Evolutionary conservation across 2,888 invertebrate species (phyloP), one percentile per base, ranked within the genome.

Genomic region (Drosophila greeni): DNA sequence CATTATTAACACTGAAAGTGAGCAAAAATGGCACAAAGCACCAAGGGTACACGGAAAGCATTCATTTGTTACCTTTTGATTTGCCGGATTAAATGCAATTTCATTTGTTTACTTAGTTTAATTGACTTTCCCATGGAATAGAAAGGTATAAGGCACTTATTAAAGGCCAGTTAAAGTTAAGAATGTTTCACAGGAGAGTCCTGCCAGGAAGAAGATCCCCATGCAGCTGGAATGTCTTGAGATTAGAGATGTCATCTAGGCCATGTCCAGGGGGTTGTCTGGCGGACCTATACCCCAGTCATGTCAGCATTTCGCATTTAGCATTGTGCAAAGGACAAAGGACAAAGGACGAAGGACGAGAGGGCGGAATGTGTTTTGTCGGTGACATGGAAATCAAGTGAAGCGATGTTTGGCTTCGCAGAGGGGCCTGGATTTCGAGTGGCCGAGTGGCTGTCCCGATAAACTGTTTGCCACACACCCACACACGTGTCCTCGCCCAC

Each of bases 351-450:
- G 70, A 64, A 65, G 56, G 75, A 48, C 61, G 58, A 26, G 16
- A 7, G 14, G 64, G 62, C 67, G 62, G 70, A 78, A 74, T 83
- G 74, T 80, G 70, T 74, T 72, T 72, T 80, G 77, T 69, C 72
- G 76, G 75, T 74, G 83, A 78, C 78, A 74, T 78, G 73, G 66
- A 78, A 80, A 81, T 78, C 78, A 78, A 80, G 73, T 77, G 77
- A 75, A 68, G 68, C 75, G 70, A 62, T 68, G 68, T 53, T 59
- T 64, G 51, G 42, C 43, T 64, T 9, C 9, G 59, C 40, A 58
- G 56, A 14, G 36, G 34, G 29, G 26, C 18, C 14, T 36, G 48
- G 34, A 29, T 34, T 51, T 34, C n/a, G 42, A 33, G 26, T 36
- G 70, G 48, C 51, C 53, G 39, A 33, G 26, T 36, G 70, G 53